Percentiles rank a stretch among this genome's conserved stretches.
Conservation (phyloP, 2,797 vertebrate species). For the Limosa lapponica region DNA sequence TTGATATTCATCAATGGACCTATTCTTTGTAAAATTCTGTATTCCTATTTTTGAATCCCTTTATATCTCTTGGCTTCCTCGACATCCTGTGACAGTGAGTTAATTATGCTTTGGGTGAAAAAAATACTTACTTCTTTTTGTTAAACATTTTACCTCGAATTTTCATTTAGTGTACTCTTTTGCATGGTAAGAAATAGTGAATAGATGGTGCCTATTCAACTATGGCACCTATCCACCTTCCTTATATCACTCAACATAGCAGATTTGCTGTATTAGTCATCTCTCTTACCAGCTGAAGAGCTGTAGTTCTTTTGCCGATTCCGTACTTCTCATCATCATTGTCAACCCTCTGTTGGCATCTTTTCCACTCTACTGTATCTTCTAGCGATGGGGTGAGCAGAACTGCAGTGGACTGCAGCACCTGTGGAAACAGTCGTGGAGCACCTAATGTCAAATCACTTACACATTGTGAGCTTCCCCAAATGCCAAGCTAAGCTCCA, state of each 20-base stretch:
- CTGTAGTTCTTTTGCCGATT: not conserved
- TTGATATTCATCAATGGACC: slow-evolving; percentile 1
- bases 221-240: not conserved
- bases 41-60: slow-evolving; percentile 27
- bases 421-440: not conserved
- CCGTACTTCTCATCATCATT: not conserved
- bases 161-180: not conserved
- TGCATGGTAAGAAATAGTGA: not conserved
- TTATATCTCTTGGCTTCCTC: slow-evolving; percentile 44
- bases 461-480: not conserved
- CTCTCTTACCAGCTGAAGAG: not conserved
- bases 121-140: not conserved
- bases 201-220: not conserved
- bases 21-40: slow-evolving; percentile 46
- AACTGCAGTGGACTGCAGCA: not conserved
- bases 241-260: not conserved
- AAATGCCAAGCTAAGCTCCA: not conserved
- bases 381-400: not conserved
- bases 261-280: not conserved
- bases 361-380: not conserved
- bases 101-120: slow-evolving; percentile 20
- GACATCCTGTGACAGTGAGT: slow-evolving; percentile 29
- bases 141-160: not conserved
- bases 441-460: not conserved
- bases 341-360: not conserved